Percentiles rank a stretch among this genome's conserved stretches.
Conservation (phyloP, 2,797 vertebrate genomes). For the Parotocinclus haroldoi region DNA sequence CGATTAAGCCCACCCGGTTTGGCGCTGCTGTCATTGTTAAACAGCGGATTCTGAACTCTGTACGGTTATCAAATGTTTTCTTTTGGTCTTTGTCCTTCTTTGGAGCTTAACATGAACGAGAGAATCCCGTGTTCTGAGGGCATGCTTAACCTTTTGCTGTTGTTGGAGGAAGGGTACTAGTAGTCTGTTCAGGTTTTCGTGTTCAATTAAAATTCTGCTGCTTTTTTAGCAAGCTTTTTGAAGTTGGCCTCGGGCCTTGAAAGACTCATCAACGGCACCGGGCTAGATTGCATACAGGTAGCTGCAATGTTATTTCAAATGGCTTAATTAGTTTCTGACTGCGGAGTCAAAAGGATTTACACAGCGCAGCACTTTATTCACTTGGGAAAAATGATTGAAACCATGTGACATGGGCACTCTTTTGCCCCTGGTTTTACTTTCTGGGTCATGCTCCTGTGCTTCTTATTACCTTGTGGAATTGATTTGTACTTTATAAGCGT, state of each 20-base stretch:
- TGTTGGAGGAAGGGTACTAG: conserved; percentile 44
- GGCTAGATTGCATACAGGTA: conserved; percentile 75
- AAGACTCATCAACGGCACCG: conserved; percentile 71
- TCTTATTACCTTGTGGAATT: conserved; percentile 67
- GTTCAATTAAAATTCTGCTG: conserved; percentile 68
- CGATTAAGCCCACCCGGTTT: too few relatives aligned
- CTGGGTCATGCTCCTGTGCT: conserved; percentile 75
- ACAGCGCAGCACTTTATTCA: conserved; percentile 54
- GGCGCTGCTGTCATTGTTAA: neutral
- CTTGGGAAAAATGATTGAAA: conserved; percentile 68
- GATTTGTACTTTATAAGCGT: conserved; percentile 47
- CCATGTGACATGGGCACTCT: conserved; percentile 70
- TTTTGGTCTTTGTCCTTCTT: conserved; percentile 32
- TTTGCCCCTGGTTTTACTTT: conserved; percentile 70
- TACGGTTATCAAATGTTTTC: conserved; percentile 1
- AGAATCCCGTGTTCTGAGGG: conserved; percentile 62
- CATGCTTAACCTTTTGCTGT: conserved; percentile 69
- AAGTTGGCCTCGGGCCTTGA: conserved; percentile 68
- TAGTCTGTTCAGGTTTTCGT: conserved; percentile 55
- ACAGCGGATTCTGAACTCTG: conserved; percentile 14
- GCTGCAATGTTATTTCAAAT: conserved; percentile 78
- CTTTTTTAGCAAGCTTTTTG: conserved; percentile 57
- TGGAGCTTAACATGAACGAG: conserved; percentile 21
- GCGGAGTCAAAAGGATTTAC: conserved; percentile 57
- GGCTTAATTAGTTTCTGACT: conserved; percentile 79